Percentiles rank a stretch among this genome's conserved stretches.
Evolutionary conservation across 2,797 vertebrate genomes (phyloP).

Genomic region (Ctenosaura bakeri): DNA sequence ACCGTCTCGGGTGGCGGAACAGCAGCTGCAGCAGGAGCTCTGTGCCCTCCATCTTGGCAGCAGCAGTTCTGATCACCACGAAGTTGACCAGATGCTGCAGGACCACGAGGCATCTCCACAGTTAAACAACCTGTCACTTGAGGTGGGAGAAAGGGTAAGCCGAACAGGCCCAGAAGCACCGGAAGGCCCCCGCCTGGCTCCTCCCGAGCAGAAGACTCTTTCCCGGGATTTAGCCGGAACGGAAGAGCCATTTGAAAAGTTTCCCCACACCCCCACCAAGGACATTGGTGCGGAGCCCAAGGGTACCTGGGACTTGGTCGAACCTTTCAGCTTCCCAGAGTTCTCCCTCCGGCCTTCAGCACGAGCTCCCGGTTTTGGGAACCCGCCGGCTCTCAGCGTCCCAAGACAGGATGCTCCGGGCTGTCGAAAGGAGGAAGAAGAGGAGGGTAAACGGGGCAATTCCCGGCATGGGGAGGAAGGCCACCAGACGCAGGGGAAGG

Average conservation of each 20-base stretch:
- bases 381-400: conserved; percentile 24
- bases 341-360: conserved; percentile 1
- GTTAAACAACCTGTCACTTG: conserved; percentile 35
- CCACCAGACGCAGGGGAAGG: conserved; percentile 54
- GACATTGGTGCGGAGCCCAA: conserved; percentile 32
- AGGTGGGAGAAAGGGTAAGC: conserved; percentile 45
- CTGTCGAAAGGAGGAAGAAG: conserved; percentile 5
- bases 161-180: neutral
- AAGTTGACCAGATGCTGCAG: conserved; percentile 36
- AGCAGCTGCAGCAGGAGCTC: conserved; percentile 44
- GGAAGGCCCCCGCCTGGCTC: neutral
- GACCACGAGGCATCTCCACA: conserved; percentile 47
- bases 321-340: conserved; percentile 48
- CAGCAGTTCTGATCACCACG: accelerated
- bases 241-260: conserved; percentile 57
- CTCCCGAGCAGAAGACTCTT: conserved; percentile 37
- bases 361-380: conserved; percentile 49
- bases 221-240: conserved; percentile 53
- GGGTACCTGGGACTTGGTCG: conserved; percentile 55
- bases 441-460: conserved; percentile 49
- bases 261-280: conserved; percentile 58
- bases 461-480: conserved; percentile 65
- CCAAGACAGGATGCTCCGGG: conserved; percentile 43
- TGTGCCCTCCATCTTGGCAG: conserved; percentile 24
- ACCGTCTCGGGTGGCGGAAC: conserved; percentile 27